Evolutionary conservation across 2,113 vertebrate genomes (phyloP).

Genomic region (Cebidichthys violaceus): DNA sequence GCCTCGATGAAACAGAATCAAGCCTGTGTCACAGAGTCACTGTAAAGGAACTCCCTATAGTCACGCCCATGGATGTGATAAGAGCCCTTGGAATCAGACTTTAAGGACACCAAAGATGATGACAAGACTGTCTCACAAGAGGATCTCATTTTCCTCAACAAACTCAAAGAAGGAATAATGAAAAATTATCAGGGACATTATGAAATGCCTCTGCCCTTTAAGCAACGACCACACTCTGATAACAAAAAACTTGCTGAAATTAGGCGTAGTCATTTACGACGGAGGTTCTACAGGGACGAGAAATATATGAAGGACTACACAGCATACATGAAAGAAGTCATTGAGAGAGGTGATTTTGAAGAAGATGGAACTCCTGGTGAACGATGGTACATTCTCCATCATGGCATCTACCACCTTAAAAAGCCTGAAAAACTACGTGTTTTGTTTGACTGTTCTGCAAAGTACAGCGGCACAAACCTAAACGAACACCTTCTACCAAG

Average conservation of each 20-base stretch:
- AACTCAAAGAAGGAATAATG: not conserved
- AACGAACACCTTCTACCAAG: too few species aligned
- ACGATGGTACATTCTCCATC: not conserved
- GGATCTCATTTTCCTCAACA: not conserved
- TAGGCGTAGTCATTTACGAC: not conserved
- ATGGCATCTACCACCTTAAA: too few species aligned
- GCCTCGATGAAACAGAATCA: not conserved
- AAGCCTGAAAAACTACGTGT: too few species aligned
- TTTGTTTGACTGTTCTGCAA: too few species aligned
- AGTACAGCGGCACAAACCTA: too few species aligned
- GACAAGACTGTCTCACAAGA: not conserved
- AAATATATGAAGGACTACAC: slow-evolving; percentile 1
- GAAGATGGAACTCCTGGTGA: not conserved
- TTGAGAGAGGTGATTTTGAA: not conserved
- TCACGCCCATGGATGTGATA: not conserved
- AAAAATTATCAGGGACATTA: too few species aligned
- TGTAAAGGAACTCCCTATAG: not conserved
- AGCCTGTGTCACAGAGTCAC: not conserved
- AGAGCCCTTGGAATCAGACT: not conserved
- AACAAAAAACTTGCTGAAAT: too few species aligned
- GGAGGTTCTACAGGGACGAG: not conserved
- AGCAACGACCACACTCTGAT: too few species aligned
- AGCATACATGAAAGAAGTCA: not conserved
- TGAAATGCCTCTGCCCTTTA: too few species aligned
- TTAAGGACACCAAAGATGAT: not conserved